A percentile compares a stretch with the other conserved stretches of the same genome.
phyloP scores from a whole-genome alignment of 30 jellyfish, hydroid and myxozoan genomes.

The Aurelia aurita complex sp. Pacific region DNA sequence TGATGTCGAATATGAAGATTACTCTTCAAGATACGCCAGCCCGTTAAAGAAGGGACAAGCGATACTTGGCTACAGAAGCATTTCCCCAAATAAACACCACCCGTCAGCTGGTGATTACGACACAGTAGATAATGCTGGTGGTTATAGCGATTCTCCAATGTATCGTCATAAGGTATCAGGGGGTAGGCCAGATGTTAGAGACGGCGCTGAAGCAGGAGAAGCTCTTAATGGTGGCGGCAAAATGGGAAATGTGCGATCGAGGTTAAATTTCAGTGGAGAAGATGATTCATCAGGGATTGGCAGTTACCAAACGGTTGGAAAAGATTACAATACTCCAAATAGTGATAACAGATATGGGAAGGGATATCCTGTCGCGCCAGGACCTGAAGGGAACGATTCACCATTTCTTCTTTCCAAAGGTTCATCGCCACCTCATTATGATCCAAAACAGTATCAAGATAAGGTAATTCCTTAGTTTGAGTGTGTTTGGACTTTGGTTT shows the following conservation, averaged over 20 bases:
- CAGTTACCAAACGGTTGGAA: slow-evolving; percentile 28
- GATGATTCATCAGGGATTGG: slow-evolving; percentile 25
- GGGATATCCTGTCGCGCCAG: slow-evolving; percentile 17
- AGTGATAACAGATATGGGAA: slow-evolving; percentile 21
- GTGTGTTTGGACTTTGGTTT: background rate
- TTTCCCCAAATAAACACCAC: slow-evolving; percentile 70
- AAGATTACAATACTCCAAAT: slow-evolving; percentile 20
- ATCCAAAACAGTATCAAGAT: slow-evolving; percentile 91
- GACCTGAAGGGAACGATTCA: slow-evolving; percentile 39
- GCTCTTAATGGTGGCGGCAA: background rate
- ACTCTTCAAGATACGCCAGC: slow-evolving; percentile 55
- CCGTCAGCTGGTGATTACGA: slow-evolving; percentile 28
- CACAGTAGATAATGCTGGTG: slow-evolving; percentile 37
- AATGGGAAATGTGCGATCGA: background rate
- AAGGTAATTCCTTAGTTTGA: slow-evolving; percentile 13
- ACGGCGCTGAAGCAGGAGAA: slow-evolving; percentile 70
- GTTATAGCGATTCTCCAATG: slow-evolving; percentile 9
- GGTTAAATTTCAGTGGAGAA: slow-evolving; percentile 49
- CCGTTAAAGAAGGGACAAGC: slow-evolving; percentile 58
- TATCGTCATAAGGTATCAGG: slow-evolving; percentile 22
- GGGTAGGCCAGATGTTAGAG: slow-evolving; percentile 72
- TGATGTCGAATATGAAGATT: slow-evolving; percentile 62
- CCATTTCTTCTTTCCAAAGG: slow-evolving; percentile 14
- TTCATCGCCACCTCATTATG: slow-evolving; percentile 51
- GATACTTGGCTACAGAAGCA: slow-evolving; percentile 76